Conservation (phyloP, 2,888 invertebrate species). For the Papilio demoleus region DNA sequence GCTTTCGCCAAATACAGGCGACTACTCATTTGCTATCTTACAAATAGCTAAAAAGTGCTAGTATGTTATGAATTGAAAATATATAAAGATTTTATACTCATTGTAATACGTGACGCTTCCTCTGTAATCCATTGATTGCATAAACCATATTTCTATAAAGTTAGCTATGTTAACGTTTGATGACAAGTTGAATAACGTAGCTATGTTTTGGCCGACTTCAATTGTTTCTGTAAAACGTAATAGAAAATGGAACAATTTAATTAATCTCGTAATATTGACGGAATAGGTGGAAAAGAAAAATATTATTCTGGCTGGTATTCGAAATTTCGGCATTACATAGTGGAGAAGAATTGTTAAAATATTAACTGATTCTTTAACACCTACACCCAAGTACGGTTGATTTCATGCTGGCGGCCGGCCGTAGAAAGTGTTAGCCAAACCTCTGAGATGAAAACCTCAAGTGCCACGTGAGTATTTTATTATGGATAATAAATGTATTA, state of each 20-base stretch:
- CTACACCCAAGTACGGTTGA: too few relatives aligned
- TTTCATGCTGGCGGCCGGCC: too few relatives aligned
- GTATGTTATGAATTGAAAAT: too few relatives aligned
- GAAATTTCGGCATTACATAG: not conserved
- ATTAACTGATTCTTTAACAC: too few relatives aligned
- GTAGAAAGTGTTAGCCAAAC: too few relatives aligned
- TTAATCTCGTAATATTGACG: not conserved
- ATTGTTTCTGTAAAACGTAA: conserved; percentile 53
- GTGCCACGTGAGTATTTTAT: too few relatives aligned
- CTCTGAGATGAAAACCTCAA: too few relatives aligned
- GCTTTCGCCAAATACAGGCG: too few relatives aligned
- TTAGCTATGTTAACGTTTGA: conserved; percentile 63
- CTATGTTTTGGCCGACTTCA: conserved; percentile 70
- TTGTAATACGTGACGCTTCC: conserved; percentile 70
- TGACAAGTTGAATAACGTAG: conserved; percentile 61
- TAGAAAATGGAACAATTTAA: not conserved
- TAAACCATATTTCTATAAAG: conserved; percentile 74
- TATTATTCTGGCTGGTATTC: not conserved
- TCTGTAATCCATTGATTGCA: conserved; percentile 60
- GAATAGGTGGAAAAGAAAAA: not conserved
- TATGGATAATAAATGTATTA: too few relatives aligned
- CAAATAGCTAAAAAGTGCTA: too few relatives aligned
- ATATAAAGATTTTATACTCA: conserved; percentile 63
- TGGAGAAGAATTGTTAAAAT: not conserved
- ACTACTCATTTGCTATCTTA: too few relatives aligned